phyloP scores from a whole-genome alignment of 2,888 invertebrate genomes.

The Steromphala cineraria region DNA sequence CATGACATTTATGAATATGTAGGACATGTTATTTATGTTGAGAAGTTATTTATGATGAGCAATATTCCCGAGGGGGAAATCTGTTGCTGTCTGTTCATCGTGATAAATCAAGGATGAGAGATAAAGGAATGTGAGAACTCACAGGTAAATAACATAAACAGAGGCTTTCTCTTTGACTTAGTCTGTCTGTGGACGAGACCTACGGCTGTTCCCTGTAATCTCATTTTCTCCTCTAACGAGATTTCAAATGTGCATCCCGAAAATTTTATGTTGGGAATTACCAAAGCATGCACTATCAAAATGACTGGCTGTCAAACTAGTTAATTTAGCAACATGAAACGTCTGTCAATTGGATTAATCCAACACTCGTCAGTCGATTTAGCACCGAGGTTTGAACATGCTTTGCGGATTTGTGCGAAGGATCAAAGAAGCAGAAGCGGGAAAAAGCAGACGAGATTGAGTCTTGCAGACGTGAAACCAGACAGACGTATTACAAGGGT shows the following conservation, averaged over 20 bases:
- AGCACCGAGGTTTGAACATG: neutral
- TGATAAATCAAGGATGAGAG: too few species aligned
- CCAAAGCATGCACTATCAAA: slow-evolving; percentile 3
- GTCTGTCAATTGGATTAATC: slow-evolving; percentile 2
- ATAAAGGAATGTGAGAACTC: too few species aligned
- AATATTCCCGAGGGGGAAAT: too few species aligned
- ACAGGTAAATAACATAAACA: too few species aligned
- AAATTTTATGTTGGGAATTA: neutral
- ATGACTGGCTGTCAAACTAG: neutral
- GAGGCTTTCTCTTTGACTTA: too few species aligned
- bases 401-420: neutral
- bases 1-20: too few species aligned
- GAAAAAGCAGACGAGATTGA: neutral
- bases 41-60: too few species aligned
- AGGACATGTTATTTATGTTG: too few species aligned
- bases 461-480: neutral
- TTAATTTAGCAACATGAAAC: slow-evolving; percentile 5
- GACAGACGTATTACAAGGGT: too few species aligned
- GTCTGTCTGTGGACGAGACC: neutral
- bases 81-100: too few species aligned
- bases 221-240: neutral
- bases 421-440: neutral
- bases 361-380: neutral
- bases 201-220: neutral
- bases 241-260: neutral